Base-by-base conservation (phyloP, 2,888 invertebrate genomes). In the Oscheius myriophilus region DNA sequence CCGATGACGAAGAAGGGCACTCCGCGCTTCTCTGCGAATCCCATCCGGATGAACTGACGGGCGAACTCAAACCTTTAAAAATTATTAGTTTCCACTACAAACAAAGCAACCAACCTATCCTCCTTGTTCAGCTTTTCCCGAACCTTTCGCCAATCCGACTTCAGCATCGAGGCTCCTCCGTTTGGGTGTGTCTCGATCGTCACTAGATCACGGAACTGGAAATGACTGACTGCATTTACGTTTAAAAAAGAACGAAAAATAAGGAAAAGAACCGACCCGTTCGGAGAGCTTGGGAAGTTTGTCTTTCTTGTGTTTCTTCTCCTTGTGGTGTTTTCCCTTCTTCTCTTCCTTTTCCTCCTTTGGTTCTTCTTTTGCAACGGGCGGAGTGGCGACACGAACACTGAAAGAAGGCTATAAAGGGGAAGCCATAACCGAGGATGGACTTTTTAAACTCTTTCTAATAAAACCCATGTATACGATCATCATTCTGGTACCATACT, bases 1-100 rank as follows among this genome's bases (percentile, higher is more conserved):
- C 94, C 95, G 91, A 96, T 94, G 6, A 94, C 94, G 89, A 94
- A 95, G 86, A 92, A 90, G 0, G 96, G 94, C 88, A 91, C 92
- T 1, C 67, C 81, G 42, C 76, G 65, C 6, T 51, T 33, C 70
- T 85, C 85, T 1, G 77, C 66, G 49, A 86, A 64, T 14, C 81
- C 82, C 12, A 84, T 71, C n/a, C 71, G 67, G 23, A 82, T 76
- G 70, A 84, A 86, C 62, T 86, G 79, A 4, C 70, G 70, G 7
- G 79, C 81, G 61, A 87, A 84, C 18, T 55, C 63, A 53, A 21
- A 33, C 55, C 57, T 49, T 6, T 58, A 46, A 16, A 43, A 42
- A 16, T 11, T 0, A 6, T 57, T 4, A 18, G 11, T 6, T 18
- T 14, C 16, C 12, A 6, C 18, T 18, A 49, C 3, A n/a, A 39